Base-by-base conservation (phyloP, 2,888 invertebrate genomes). In the Lochmaea crataegi region DNA sequence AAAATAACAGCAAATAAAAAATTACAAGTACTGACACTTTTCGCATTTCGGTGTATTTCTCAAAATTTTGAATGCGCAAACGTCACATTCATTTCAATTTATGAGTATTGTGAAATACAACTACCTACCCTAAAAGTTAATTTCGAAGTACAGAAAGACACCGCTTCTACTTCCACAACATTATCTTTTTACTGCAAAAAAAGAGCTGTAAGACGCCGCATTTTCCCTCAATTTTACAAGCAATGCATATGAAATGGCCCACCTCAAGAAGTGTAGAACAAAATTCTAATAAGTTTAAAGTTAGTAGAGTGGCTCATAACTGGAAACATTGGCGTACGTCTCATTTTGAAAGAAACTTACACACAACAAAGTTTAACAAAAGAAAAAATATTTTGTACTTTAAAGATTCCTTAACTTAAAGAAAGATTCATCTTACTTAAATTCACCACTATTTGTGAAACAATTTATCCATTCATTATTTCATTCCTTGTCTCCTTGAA, bases 241-340 rank as follows among this genome's bases (percentile, higher is more conserved):
- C 77, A 77, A 78, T 78, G 78, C 77, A 78, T 78, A 78, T 75
- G 75, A 79, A 79, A 79, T 75, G 73, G 72, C 67, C 72, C 73
- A 63, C 75, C 76, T 75, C 75, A 72, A 71, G 75, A 75, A 75
- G 76, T 79, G 79, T 80, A 79, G 79, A 79, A 80, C 80, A 79
- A 80, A 81, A 80, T 81, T 80, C 80, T 80, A 80, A 81, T 80
- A 80, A 79, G 78, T 75, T 77, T 75, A 76, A 80, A 79, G 81
- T 81, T 81, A 79, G 77, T 77, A 70, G 74, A 65, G 67, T 57
- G 57, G 74, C 77, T 76, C 76, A 68, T 76, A 75, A 76, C 75
- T 73, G 72, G 74, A 74, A 45, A 11, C 64, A 63, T 22, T 11
- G 57, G 56, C 70, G 61, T 68, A 56, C 56, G 56, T 18, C 6